These are phyloP conservation scores for Ianthella basta DNA, from an alignment of 37 sponge, comb jelly and placozoan genomes.

Conservation along the genomic window DNA sequence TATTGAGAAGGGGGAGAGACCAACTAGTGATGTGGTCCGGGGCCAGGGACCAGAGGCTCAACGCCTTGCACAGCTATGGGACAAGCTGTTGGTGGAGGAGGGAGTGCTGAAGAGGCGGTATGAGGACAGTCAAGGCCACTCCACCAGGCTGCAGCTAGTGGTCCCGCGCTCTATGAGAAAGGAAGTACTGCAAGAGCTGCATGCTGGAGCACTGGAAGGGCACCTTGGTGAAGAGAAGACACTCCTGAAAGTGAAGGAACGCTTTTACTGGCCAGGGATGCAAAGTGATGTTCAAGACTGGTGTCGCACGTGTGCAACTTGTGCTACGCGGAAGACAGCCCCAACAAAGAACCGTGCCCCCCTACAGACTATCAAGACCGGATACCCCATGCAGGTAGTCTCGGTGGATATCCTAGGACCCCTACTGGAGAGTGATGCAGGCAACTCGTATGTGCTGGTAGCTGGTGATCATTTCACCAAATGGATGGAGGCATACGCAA, in stretches of 20 bases:
- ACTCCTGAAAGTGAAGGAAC: neutral
- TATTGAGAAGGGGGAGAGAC: slow-evolving; percentile 42
- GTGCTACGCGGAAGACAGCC: neutral
- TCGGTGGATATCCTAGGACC: slow-evolving; percentile 37
- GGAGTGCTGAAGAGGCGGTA: neutral
- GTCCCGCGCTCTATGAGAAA: neutral
- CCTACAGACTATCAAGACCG: slow-evolving; percentile 4
- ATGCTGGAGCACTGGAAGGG: neutral
- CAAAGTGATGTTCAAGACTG: neutral
- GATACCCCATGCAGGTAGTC: slow-evolving; percentile 29
- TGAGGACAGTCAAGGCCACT: neutral
- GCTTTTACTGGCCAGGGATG: slow-evolving; percentile 37
- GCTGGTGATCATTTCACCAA: slow-evolving; percentile 55
- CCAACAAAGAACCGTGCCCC: neutral
- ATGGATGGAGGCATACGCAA: slow-evolving; percentile 65
- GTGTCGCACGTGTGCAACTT: neutral
- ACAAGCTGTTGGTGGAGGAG: neutral
- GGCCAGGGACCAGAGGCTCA: slow-evolving; percentile 17
- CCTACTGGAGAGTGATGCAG: slow-evolving; percentile 35
- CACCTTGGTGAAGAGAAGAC: slow-evolving; percentile 35
- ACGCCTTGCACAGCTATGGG: slow-evolving; percentile 25
- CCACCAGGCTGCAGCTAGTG: neutral
- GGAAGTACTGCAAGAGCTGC: neutral
- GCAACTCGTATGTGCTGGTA: slow-evolving; percentile 56
- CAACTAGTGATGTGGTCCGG: slow-evolving; percentile 6